Evolutionary conservation across 2,888 invertebrate genomes (phyloP), one percentile per base, ranked within the genome.

Genomic region (Hyposoter dolosus): DNA sequence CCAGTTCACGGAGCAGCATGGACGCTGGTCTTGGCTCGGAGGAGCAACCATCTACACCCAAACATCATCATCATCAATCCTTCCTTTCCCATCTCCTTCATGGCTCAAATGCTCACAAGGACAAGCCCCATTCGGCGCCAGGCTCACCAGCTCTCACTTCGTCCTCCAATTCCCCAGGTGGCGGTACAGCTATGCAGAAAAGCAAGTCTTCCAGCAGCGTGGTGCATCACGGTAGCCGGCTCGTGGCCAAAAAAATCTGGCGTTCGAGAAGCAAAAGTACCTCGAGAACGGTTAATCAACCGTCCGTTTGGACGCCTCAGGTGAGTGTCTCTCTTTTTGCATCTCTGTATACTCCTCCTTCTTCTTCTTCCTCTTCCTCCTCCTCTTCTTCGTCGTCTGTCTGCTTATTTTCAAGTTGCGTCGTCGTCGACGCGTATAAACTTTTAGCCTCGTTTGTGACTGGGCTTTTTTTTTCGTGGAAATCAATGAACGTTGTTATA

Each of bases 151-250:
- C 94, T 91, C 95, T 95, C 92, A 94, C 95, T 60, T 93, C 95
- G 81, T 91, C 93, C 32, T 93, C 95, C 84, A 88, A 92, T 83
- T 93, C 92, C 91, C 94, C 95, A 91, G 94, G 96, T 95, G 96
- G 96, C 95, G 94, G 94, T 90, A 93, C 94, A 91, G 96, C 96
- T 94, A 98, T 98, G 98, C 98, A 98, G 96, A 98, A 98, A 95
- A 98, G 98, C 92, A 97, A 98, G 94, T 98, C 98, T 43, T 97
- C 97, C 90, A 97, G 97, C 93, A 97, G 97, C 95, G 97, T 98
- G 93, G 97, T 98, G 93, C 97, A 97, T 90, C 95, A 95, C 90
- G 95, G 96, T 69, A 95, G 95, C 90, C 94, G 95, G 93, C 96
- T 97, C 94, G 97, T 98, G 90, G 96, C 97, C 92, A 97, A 97